A percentile compares a stretch with the other conserved stretches of the same genome.
Evolutionary conservation across 2,888 invertebrate genomes (phyloP).

Genomic region (Drepana falcataria): DNA sequence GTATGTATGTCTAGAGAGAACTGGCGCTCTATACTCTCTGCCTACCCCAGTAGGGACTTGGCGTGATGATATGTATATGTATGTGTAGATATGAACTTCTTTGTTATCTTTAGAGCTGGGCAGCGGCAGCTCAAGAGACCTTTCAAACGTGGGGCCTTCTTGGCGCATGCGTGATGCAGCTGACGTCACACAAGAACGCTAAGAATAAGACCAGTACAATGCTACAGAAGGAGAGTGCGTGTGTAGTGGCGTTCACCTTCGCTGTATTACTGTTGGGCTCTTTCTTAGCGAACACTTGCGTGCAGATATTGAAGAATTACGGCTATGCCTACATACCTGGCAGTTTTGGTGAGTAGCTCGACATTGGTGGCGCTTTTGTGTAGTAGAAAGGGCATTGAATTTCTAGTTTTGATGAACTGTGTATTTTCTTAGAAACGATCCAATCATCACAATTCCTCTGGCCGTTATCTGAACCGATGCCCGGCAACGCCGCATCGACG

Average conservation of each 20-base stretch:
- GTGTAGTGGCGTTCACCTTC: conserved; percentile 81
- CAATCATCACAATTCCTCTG: conserved; percentile 85
- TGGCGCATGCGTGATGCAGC: conserved; percentile 88
- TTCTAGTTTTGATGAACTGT: neutral
- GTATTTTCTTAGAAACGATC: conserved; percentile 80
- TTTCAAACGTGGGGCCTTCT: conserved; percentile 93
- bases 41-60: no score
- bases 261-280: conserved; percentile 86
- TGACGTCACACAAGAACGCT: conserved; percentile 85
- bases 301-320: conserved; percentile 85
- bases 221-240: conserved; percentile 71
- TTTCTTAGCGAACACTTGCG: conserved; percentile 89
- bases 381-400: no score
- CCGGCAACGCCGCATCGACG: conserved; percentile 76
- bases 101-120: conserved; percentile 83
- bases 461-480: conserved; percentile 79
- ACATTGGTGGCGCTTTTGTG: neutral
- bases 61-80: no score
- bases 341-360: conserved; percentile 85
- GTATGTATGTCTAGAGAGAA: no score
- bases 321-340: conserved; percentile 88
- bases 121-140: conserved; percentile 92
- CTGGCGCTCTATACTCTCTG: no score
- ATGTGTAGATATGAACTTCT: no score
- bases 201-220: conserved; percentile 75